These are phyloP conservation scores for Chelonus insularis DNA, from an alignment of 1,140 invertebrate genomes.

Conservation along the genomic window DNA sequence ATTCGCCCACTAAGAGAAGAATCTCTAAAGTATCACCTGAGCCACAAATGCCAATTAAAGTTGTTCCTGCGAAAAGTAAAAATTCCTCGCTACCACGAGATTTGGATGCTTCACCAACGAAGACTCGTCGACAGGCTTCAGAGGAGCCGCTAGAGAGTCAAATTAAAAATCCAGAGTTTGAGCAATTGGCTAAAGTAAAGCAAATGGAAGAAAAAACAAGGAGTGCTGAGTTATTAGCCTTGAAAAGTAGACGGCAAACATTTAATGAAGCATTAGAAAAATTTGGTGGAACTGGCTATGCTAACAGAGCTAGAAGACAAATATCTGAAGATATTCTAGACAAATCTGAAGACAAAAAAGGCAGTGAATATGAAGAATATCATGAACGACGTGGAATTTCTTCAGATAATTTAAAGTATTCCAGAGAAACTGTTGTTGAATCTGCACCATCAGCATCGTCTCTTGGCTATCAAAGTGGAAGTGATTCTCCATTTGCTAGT, in stretches of 20 bases:
- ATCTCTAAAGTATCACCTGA: conserved; percentile 37
- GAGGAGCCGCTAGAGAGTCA: conserved; percentile 3
- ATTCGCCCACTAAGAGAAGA: conserved; percentile 47
- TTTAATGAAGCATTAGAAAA: conserved; percentile 26
- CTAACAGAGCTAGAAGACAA: conserved; percentile 38
- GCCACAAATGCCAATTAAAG: conserved; percentile 8
- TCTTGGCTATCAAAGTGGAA: conserved; percentile 30
- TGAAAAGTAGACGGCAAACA: conserved; percentile 24
- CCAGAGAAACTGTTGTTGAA: conserved; percentile 30
- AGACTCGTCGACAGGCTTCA: conserved; percentile 39
- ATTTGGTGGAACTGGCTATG: conserved; percentile 15
- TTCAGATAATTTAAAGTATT: conserved; percentile 46
- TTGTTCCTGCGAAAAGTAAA: conserved; percentile 20
- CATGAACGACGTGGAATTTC: conserved; percentile 45
- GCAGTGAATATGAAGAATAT: conserved; percentile 16
- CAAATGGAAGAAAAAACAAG: conserved; percentile 8
- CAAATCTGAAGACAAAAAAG: conserved; percentile 34
- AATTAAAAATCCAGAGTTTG: background rate
- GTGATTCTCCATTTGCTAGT: conserved; percentile 27
- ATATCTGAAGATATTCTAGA: conserved; percentile 47
- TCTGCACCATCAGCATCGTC: conserved; percentile 28
- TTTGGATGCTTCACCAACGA: conserved; percentile 37
- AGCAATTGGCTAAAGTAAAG: background rate
- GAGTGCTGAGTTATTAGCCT: conserved; percentile 6
- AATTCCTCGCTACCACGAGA: conserved; percentile 17